Evolutionary conservation across 2,797 vertebrate species (phyloP), one percentile per base, ranked within the genome.

Genomic region (Coregonus sp.): DNA sequence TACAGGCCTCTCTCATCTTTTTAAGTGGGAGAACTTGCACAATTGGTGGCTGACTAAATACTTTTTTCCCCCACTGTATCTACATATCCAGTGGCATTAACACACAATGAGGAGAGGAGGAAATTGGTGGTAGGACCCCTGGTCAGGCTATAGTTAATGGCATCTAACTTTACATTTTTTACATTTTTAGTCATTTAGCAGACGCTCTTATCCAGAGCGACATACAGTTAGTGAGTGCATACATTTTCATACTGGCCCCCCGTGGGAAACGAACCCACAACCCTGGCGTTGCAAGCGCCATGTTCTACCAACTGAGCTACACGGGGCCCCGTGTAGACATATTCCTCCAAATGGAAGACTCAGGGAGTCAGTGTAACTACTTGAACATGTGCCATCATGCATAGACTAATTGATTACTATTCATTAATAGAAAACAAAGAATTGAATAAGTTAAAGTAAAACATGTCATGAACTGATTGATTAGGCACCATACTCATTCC

Each of bases 61-160:
- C 25, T 25, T 25, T 25, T 25, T 25, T 25, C 25, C 25, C 25
- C 25, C 25, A 25, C 25, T 25, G 25, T 25, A 25, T 25, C 25
- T 25, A 25, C 25, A 25, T 20, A 40, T 25, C 40, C 63, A 75
- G 25, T 52, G 4, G 56, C 73, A 67, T 50, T 75, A 75, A 50
- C 5, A 51, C 65, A 75, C 74, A 75, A 67, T 75, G 74, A 66
- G 11, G 40, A 35, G 63, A 40, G 40, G 33, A 75, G 74, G 74
- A 75, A 54, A 75, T 51, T 51, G 59, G 16, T 75, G 73, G 73
- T 9, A 50, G 35, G 73, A 20, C 31, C 50, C 20, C 4, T 33
- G 68, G 37, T 14, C 12, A 29, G 61, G 61, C 2, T 1, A 6
- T 3, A 33, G 59, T 25, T 25, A 61, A 61, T 25, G 59, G 6